Evolutionary conservation across 2,113 vertebrate genomes (phyloP), one percentile per base, ranked within the genome.

Genomic region (Vireo altiloquus): DNA sequence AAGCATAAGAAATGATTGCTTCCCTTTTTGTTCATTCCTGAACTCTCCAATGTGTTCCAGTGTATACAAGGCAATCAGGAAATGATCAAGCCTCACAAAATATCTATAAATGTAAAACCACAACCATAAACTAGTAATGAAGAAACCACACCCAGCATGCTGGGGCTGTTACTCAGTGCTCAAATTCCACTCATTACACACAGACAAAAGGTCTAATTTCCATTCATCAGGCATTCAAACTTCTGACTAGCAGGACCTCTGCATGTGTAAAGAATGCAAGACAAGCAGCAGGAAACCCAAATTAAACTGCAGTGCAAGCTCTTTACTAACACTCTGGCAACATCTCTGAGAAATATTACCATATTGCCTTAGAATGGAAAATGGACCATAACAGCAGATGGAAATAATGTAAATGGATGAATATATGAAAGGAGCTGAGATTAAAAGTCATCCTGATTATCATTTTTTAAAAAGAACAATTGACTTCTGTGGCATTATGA

Each of bases 401-500:
- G 82, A 82, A 89, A 70, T 90, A 82, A 57, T 77, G 75, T 35
- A 66, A 95, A 71, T 77, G 27, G 20, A 42, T 22, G n/a, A 66
- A 63, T 23, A 23, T 77, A 86, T 5, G 6, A 1, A 10, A 81
- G 40, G 60, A 92, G 9, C 24, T 83, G 71, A 94, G 52, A 90
- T 71, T 87, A 78, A 74, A 94, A 92, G 39, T 93, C 82, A 84
- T 40, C 53, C 31, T 90, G 54, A 90, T 93, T 96, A 92, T 37
- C 30, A 93, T 83, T 93, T 95, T 56, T 82, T 2, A 90, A 90
- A 94, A 90, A 74, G 86, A 89, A 70, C 75, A 81, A 56, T 90
- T 90, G 76, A 95, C 72, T 93, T 30, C 39, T 56, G 22, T 92
- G 95, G 81, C 95, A 96, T 93, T 96, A 86, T 50, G 47, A 93